A percentile compares a stretch with the other conserved stretches of the same genome.
These are phyloP conservation scores for Aphodius granarius DNA, from an alignment of 2,888 invertebrate genomes.

Conservation along the genomic window DNA sequence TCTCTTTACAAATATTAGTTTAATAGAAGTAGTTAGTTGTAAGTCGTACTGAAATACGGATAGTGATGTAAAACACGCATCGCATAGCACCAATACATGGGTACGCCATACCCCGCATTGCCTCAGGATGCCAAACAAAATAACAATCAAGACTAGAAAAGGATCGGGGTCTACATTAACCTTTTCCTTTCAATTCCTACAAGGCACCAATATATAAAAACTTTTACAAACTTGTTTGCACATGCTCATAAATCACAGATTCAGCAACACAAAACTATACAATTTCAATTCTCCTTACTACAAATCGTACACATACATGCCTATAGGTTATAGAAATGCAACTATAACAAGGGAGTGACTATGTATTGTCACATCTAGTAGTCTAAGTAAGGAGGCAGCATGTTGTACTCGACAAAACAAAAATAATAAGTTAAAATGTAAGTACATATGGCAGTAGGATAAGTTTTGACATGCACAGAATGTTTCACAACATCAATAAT, in stretches of 20 bases:
- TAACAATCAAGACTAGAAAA: conserved; percentile 25
- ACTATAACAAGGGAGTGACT: background rate
- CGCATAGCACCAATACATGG: background rate
- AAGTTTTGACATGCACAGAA: background rate
- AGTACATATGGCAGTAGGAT: conserved; percentile 14
- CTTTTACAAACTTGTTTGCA: conserved; percentile 24
- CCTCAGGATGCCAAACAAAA: conserved; percentile 7
- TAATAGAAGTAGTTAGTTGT: conserved; percentile 16
- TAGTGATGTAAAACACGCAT: conserved; percentile 23
- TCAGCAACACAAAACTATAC: conserved; percentile 11
- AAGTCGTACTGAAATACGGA: conserved; percentile 21
- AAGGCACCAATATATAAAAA: conserved; percentile 29
- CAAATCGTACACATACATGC: conserved; percentile 4
- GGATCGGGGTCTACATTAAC: conserved; percentile 11
- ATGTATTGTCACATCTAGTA: background rate
- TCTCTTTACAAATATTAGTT: conserved; percentile 1
- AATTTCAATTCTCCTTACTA: background rate
- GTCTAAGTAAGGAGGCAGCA: conserved; percentile 1
- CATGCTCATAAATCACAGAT: conserved; percentile 28
- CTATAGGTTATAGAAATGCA: conserved; percentile 3
- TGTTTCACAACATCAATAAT: background rate
- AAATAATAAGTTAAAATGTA: conserved; percentile 2
- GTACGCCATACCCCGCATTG: background rate
- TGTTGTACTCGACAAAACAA: background rate
- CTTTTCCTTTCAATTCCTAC: conserved; percentile 26